Evolutionary conservation across 2,888 invertebrate species (phyloP).

Genomic region (Drosophila subquinaria): DNA sequence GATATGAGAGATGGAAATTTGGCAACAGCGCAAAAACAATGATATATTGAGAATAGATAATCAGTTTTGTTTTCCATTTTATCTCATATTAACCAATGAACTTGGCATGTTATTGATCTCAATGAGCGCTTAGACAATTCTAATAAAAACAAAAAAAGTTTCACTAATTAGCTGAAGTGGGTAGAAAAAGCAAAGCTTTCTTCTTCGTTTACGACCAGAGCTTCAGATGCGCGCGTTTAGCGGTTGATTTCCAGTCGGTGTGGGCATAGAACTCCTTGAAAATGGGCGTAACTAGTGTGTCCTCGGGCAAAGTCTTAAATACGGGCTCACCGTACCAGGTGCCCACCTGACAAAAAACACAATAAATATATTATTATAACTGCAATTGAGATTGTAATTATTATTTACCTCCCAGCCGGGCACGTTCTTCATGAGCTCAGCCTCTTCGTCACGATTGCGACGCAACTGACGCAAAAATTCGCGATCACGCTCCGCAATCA

Average conservation of each 20-base stretch:
- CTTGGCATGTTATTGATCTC: slow-evolving; percentile 51
- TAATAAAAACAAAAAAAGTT: slow-evolving; percentile 64
- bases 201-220: slow-evolving; percentile 86
- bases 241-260: slow-evolving; percentile 86
- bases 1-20: not conserved
- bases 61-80: slow-evolving; percentile 22
- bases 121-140: slow-evolving; percentile 53
- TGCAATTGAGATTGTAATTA: too few species aligned
- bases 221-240: slow-evolving; percentile 87
- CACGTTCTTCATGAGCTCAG: slow-evolving; percentile 94
- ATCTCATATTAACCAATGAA: slow-evolving; percentile 46
- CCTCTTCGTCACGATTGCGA: slow-evolving; percentile 93
- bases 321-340: slow-evolving; percentile 94
- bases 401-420: slow-evolving; percentile 93
- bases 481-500: slow-evolving; percentile 94
- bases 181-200: not conserved
- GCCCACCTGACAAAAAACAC: slow-evolving; percentile 86
- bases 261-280: slow-evolving; percentile 91
- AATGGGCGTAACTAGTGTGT: slow-evolving; percentile 88
- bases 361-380: not conserved
- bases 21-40: not conserved
- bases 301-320: slow-evolving; percentile 89
- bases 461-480: slow-evolving; percentile 92
- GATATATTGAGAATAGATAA: not conserved
- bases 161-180: slow-evolving; percentile 44